phyloP scores from a whole-genome alignment of 2,888 invertebrate species.

The Hypomecis atomaria region DNA sequence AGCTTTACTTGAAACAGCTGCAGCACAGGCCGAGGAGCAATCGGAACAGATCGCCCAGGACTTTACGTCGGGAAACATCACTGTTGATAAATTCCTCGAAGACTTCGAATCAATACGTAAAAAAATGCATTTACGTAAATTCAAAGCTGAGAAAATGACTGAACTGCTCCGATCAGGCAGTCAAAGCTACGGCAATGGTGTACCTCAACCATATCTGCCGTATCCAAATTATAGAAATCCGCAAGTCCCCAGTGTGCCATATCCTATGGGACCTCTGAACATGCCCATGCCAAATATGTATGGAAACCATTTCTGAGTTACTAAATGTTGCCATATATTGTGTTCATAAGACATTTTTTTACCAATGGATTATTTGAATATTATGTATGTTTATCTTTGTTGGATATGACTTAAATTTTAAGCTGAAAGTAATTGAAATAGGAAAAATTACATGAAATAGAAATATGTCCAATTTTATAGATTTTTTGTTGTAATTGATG shows the following conservation, averaged over 20 bases:
- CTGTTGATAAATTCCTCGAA: slow-evolving; percentile 93
- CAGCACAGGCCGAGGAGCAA: slow-evolving; percentile 96
- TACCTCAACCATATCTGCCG: slow-evolving; percentile 72
- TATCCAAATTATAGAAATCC: slow-evolving; percentile 71
- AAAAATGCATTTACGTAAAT: slow-evolving; percentile 87
- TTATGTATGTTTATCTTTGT: slow-evolving; percentile 10
- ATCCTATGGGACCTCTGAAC: slow-evolving; percentile 88
- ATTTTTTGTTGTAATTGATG: slow-evolving; percentile 9
- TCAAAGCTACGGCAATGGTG: slow-evolving; percentile 72
- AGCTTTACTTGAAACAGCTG: slow-evolving; percentile 95
- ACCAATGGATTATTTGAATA: slow-evolving; percentile 3
- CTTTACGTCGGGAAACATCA: slow-evolving; percentile 89
- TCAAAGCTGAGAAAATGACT: slow-evolving; percentile 97
- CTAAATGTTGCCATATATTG: slow-evolving; percentile 38
- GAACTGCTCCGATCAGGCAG: slow-evolving; percentile 85
- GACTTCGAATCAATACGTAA: slow-evolving; percentile 90
- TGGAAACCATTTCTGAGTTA: slow-evolving; percentile 71
- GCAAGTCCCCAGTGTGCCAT: slow-evolving; percentile 87
- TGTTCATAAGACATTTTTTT: slow-evolving; percentile 35
- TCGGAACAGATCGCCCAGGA: slow-evolving; percentile 93
- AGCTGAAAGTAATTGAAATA: slow-evolving; percentile 1
- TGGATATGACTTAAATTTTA: slow-evolving; percentile 9
- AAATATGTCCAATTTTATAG: not conserved
- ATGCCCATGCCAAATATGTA: slow-evolving; percentile 91
- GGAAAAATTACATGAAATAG: not conserved